phyloP scores from a whole-genome alignment of 2,113 vertebrate species.

The Campylomormyrus tamandua region DNA sequence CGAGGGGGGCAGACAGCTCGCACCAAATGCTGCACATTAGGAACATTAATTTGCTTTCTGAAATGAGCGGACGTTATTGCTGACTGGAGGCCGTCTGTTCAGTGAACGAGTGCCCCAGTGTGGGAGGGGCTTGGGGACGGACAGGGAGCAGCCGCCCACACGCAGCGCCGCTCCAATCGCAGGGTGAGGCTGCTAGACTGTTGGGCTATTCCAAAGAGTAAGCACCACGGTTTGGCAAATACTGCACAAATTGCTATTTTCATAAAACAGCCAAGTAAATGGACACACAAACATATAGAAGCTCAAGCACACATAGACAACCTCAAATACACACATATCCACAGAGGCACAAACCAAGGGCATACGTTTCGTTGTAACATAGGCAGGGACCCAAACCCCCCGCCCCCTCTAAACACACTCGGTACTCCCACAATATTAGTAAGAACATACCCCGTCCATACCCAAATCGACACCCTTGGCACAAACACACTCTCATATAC shows the following conservation, averaged over 20 bases:
- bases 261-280: neutral
- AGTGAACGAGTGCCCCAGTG: neutral
- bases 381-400: neutral
- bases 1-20: slow-evolving; percentile 39
- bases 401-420: neutral
- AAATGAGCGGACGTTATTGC: slow-evolving; percentile 41
- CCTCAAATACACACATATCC: neutral
- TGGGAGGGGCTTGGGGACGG: neutral
- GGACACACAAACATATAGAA: neutral
- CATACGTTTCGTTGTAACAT: neutral
- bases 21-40: slow-evolving; percentile 53
- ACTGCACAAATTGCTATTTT: neutral
- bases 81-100: slow-evolving; percentile 56
- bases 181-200: neutral
- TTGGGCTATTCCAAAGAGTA: neutral
- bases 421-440: neutral
- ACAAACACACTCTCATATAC: slow-evolving; percentile 13
- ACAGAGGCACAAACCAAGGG: neutral
- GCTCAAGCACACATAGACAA: neutral
- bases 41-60: slow-evolving; percentile 66
- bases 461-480: neutral
- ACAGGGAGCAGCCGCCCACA: neutral
- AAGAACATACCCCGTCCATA: neutral
- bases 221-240: neutral
- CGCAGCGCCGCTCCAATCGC: neutral